Evolutionary conservation across 2,797 vertebrate species (phyloP), one percentile per base, ranked within the genome.

Genomic region (Lagorchestes hirsutus): DNA sequence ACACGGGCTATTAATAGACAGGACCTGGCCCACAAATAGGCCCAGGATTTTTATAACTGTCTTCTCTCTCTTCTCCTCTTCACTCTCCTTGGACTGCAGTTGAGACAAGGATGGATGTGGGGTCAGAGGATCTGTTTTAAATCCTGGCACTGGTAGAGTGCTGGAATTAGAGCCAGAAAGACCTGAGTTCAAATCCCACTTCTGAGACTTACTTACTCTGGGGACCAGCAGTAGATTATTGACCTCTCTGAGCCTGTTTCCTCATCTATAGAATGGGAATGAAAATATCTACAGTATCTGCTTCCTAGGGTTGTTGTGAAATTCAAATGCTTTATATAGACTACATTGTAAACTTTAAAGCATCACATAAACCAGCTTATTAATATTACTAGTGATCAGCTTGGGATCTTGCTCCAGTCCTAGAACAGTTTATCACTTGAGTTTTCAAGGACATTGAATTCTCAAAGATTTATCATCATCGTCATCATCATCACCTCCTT

Each of bases 1-100:
- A 95, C 96, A 74, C 4, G 0, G 87, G n/a, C 97, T 97, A 96
- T 97, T 97, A 94, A 97, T 91, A 97, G 97, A 90, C 92, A 2
- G 29, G 87, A 55, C 24, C 1, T 0, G 0, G 93, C 67, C 27
- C 40, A 46, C 74, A 40, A 46, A 82, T 10, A 46, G 40, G 27
- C 22, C 40, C 40, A 28, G 40, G 40, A 87, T 95, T 90, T 57
- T 82, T 34, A 31, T 31, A 57, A 57, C 16, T 28, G 57, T 74
- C 40, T 87, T 46, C n/a, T 54, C 91, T 31, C 31, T 24, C 5
- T 34, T 91, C 82, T 40, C 56, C n/a, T 27, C 93, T 22, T 0
- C 55, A 50, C 55, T 1, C 14, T 14, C 91, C 52, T 55, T 40
- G 34, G 56, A 50, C 74, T 50, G 40, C 22, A 50, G 74, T 50